These are phyloP conservation scores for Platalea minor DNA, from an alignment of 2,797 vertebrate genomes.

Conservation along the genomic window DNA sequence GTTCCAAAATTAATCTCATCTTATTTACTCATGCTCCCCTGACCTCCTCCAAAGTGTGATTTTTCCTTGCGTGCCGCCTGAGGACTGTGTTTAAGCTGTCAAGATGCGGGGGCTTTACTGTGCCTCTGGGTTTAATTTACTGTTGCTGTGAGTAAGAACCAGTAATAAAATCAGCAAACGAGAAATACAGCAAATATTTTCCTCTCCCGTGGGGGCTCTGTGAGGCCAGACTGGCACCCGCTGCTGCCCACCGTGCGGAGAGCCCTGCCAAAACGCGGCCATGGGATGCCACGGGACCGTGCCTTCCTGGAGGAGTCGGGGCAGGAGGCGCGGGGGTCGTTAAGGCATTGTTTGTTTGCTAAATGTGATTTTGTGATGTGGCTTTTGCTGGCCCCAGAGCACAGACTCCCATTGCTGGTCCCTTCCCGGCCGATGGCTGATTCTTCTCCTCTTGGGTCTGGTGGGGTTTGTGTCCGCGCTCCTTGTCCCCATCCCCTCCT, in stretches of 20 bases:
- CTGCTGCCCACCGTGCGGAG: fast-evolving
- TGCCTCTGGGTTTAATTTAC: not conserved
- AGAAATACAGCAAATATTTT: not conserved
- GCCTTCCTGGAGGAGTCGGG: not conserved
- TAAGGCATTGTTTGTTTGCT: not conserved
- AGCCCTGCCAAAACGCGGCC: fast-evolving
- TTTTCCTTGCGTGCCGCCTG: not conserved
- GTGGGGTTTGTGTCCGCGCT: fast-evolving
- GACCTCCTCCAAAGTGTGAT: not conserved
- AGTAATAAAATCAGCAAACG: not conserved
- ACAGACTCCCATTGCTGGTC: fast-evolving
- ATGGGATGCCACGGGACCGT: fast-evolving
- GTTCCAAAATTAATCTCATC: not conserved
- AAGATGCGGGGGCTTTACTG: not conserved
- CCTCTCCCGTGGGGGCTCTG: not conserved
- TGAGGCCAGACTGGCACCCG: not conserved
- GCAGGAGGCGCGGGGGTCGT: not conserved
- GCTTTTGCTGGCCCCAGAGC: not conserved
- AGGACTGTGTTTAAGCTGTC: slow-evolving; percentile 15
- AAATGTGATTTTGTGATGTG: not conserved
- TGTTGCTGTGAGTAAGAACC: not conserved
- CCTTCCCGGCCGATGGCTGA: not conserved
- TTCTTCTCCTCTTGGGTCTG: not conserved
- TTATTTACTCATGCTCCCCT: not conserved
- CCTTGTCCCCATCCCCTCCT: not conserved